Percentiles rank a stretch among this genome's conserved stretches.
Conservation (phyloP, 2,113 vertebrate genomes). For the Tympanuchus pallidicinctus region DNA sequence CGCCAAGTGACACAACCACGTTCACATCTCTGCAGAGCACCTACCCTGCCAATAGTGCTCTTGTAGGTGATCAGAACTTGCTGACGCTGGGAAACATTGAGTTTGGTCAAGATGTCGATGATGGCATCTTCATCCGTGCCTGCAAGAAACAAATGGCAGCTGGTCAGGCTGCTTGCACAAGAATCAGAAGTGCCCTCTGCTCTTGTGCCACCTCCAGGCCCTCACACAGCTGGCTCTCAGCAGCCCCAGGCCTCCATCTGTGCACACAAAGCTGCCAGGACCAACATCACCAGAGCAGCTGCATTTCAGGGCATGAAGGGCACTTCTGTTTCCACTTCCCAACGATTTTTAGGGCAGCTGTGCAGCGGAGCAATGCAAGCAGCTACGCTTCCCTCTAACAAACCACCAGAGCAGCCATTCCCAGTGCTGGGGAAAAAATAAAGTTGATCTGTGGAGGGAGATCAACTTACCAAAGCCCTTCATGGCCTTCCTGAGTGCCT, state of each 20-base stretch:
- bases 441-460: not conserved
- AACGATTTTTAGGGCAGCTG: not conserved
- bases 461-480: slow-evolving; percentile 90
- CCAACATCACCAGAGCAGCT: not conserved
- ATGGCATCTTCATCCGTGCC: slow-evolving; percentile 91
- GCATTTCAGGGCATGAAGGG: not conserved
- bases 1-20: not conserved
- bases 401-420: not conserved
- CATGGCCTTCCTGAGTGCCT: slow-evolving; percentile 89
- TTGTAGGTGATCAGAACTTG: slow-evolving; percentile 90
- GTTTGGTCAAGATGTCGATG: slow-evolving; percentile 79
- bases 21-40: not conserved
- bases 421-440: not conserved
- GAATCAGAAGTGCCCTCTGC: not conserved
- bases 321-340: not conserved
- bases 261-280: not conserved
- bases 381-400: not conserved
- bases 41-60: slow-evolving; percentile 88
- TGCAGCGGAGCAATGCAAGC: not conserved
- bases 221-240: not conserved
- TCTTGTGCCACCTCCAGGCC: not conserved
- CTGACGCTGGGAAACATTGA: slow-evolving; percentile 89
- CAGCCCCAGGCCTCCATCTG: not conserved
- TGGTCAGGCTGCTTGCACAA: not conserved
- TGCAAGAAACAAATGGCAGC: slow-evolving; percentile 46